Percentiles rank a stretch among this genome's conserved stretches.
These are phyloP conservation scores for Pristis pectinata DNA, from an alignment of 2,797 vertebrate genomes.

Conservation along the genomic window DNA sequence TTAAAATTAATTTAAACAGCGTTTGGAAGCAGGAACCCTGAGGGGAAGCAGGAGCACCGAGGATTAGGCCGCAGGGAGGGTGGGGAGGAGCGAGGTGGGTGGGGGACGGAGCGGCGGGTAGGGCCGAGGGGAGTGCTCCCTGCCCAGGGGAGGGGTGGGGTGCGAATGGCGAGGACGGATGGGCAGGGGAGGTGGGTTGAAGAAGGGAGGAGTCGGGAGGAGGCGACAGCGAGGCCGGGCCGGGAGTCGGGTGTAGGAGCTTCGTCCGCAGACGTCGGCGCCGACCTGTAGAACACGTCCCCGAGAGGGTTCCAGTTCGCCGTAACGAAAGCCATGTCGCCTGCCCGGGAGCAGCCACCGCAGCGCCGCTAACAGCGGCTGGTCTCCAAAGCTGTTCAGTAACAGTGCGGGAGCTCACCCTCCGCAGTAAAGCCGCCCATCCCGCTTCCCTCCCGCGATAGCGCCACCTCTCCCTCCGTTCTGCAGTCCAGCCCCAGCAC, in stretches of 20 bases:
- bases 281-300: slow-evolving; percentile 66
- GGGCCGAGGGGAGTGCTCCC: background rate
- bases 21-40: background rate
- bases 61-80: background rate
- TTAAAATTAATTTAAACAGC: no score
- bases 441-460: no score
- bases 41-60: no score
- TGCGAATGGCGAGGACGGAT: background rate
- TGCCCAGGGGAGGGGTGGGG: background rate
- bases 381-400: no score
- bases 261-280: background rate
- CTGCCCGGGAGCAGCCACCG: slow-evolving; percentile 15
- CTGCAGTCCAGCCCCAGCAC: background rate
- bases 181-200: background rate
- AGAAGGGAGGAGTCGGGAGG: background rate
- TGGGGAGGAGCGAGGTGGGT: background rate
- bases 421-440: no score
- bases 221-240: background rate
- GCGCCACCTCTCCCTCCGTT: background rate
- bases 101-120: background rate
- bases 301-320: slow-evolving; percentile 71
- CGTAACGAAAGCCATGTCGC: slow-evolving; percentile 64
- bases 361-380: no score
- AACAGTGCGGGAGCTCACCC: no score
- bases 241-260: background rate